Base-by-base conservation (phyloP, 2,113 vertebrate species). In the Thryonomys swinderianus region DNA sequence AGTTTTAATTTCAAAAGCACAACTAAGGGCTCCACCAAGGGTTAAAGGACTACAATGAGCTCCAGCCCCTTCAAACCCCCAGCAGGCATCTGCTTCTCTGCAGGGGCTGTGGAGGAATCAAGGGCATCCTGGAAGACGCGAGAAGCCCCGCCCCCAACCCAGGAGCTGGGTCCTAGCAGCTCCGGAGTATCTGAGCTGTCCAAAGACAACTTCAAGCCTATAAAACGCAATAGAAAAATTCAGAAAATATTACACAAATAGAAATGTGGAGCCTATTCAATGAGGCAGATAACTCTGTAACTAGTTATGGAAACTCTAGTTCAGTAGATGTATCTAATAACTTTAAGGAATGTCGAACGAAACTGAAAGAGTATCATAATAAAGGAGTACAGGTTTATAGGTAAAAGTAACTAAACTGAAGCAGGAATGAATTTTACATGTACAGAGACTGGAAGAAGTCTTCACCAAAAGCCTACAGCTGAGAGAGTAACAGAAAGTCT, bases 1-100 rank as follows among this genome's bases (percentile, higher is more conserved):
- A 74, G 8, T 5, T 76, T 90, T 92, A 40, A 80, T 92, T 94
- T 95, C 53, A 57, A 64, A 59, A 90, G 23, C 18, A 78, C 25
- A 27, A 20, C 57, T 42, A 40, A 23, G 21, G 53, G 23, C 30
- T 45, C 18, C 53, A 61, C 32, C 37, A 0, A 30, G 42, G 40
- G 27, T 74, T 42, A 74, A 30, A 48, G 69, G 21, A 40, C 9
- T 42, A 45, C 25, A 30, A 12, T 48, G 25, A 17, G 45, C 71
- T 45, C 12, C 13, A 30, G 71, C 30, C 45, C 12, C 3, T 74
- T 74, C 12, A 30, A 13, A 45, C 40, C 5, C 13, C 42, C 11
- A 42, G 12, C 37, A 27, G 71, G 37, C 23, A 10, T 30, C 40
- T 45, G 21, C 71, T 45, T 74, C 40, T 40, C 40, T 45, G 2